Percentiles rank a stretch among this genome's conserved stretches.
phyloP scores from a whole-genome alignment of 1,140 invertebrate genomes.

The Diorhabda carinulata region DNA sequence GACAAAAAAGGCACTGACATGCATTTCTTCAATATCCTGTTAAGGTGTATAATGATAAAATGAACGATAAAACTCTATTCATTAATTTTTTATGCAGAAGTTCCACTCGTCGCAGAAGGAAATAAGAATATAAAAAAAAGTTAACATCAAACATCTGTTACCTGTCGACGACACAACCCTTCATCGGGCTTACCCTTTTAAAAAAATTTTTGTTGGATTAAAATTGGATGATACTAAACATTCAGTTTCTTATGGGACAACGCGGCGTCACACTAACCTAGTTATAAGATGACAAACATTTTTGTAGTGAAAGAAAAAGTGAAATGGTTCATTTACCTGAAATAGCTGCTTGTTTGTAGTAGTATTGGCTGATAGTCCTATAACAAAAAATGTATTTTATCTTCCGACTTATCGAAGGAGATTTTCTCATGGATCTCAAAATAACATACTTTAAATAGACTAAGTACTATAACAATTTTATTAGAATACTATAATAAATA shows the following conservation, averaged over 20 bases:
- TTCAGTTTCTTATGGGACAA: background rate
- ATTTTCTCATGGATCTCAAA: too few relatives aligned
- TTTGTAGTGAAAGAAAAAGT: too few relatives aligned
- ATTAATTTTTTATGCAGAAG: background rate
- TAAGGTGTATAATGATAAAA: background rate
- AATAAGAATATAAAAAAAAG: background rate
- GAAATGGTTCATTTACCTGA: too few relatives aligned
- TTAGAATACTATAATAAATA: too few relatives aligned
- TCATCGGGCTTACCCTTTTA: background rate
- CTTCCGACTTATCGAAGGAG: too few relatives aligned
- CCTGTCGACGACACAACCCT: background rate
- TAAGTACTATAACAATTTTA: too few relatives aligned
- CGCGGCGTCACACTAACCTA: background rate
- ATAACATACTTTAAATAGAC: too few relatives aligned
- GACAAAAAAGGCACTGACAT: background rate
- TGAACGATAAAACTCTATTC: background rate
- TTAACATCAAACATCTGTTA: constrained; percentile 2
- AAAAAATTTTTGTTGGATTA: background rate
- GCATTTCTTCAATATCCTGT: background rate
- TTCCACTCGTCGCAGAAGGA: background rate
- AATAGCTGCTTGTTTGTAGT: too few relatives aligned
- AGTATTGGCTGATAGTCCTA: too few relatives aligned
- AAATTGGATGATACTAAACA: background rate
- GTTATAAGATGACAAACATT: background rate
- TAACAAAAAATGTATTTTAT: too few relatives aligned